Percentiles rank a stretch among this genome's conserved stretches.
These are phyloP conservation scores for Herpetotheres cachinnans DNA, from an alignment of 2,113 vertebrate species.

Conservation along the genomic window DNA sequence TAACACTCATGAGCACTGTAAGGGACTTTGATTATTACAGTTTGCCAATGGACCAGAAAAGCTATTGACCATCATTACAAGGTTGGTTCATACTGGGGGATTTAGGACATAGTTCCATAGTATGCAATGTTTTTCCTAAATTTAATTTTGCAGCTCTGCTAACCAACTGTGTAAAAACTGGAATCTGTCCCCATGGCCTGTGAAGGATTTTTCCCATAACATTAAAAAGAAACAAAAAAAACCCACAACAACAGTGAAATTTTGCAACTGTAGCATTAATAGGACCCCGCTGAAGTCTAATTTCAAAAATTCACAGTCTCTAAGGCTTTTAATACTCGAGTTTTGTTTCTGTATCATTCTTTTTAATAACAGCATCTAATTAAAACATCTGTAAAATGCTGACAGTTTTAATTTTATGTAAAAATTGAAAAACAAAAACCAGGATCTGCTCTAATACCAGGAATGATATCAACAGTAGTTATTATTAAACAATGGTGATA, in stretches of 20 bases:
- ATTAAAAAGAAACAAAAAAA: slow-evolving; percentile 45
- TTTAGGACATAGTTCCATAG: neutral
- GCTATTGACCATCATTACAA: slow-evolving; percentile 51
- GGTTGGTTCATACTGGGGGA: slow-evolving; percentile 45
- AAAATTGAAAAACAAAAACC: slow-evolving; percentile 62
- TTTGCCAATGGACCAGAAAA: slow-evolving; percentile 71
- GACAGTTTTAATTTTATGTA: slow-evolving; percentile 76
- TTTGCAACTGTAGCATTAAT: slow-evolving; percentile 70
- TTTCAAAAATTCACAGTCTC: slow-evolving; percentile 66
- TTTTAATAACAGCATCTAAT: slow-evolving; percentile 80
- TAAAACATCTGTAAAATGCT: slow-evolving; percentile 81
- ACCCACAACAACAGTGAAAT: slow-evolving; percentile 52
- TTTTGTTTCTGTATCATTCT: slow-evolving; percentile 70
- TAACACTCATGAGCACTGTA: slow-evolving; percentile 66
- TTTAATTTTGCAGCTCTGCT: slow-evolving; percentile 71
- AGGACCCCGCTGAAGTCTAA: slow-evolving; percentile 67
- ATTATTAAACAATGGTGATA: slow-evolving; percentile 53
- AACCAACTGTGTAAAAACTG: slow-evolving; percentile 68
- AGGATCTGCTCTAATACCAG: slow-evolving; percentile 55
- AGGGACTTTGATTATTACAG: slow-evolving; percentile 66
- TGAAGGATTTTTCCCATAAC: slow-evolving; percentile 56
- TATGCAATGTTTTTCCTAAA: too few species aligned
- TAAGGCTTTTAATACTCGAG: slow-evolving; percentile 67
- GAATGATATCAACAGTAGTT: slow-evolving; percentile 22
- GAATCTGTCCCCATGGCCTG: slow-evolving; percentile 72